Conservation (phyloP, 2,888 invertebrate species). For the Spialia ferax region DNA sequence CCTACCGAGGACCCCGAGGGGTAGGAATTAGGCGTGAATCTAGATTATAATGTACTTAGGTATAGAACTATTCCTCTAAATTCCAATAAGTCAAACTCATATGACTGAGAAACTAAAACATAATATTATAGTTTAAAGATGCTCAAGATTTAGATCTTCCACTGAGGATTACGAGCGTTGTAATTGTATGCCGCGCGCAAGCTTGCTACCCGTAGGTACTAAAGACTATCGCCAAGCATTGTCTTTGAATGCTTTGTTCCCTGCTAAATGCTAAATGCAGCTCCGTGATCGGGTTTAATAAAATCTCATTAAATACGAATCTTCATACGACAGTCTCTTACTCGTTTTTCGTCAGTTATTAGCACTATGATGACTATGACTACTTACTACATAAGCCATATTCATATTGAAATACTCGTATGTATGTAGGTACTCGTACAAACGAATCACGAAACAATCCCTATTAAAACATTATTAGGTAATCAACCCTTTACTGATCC, state of each 20-base stretch:
- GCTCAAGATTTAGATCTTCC: not conserved
- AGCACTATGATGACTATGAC: not conserved
- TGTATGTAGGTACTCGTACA: too few relatives aligned
- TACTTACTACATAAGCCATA: too few relatives aligned
- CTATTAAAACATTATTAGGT: too few relatives aligned
- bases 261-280: constrained; percentile 19
- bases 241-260: constrained; percentile 30
- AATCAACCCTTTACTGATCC: too few relatives aligned
- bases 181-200: constrained; percentile 28
- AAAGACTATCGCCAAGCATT: not conserved
- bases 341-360: not conserved
- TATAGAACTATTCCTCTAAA: not conserved
- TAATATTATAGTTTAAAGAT: not conserved
- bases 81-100: not conserved
- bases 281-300: constrained; percentile 23
- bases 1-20: too few relatives aligned
- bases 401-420: too few relatives aligned
- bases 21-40: too few relatives aligned
- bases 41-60: too few relatives aligned
- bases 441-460: too few relatives aligned
- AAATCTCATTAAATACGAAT: constrained; percentile 3
- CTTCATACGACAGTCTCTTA: not conserved
- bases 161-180: constrained; percentile 14
- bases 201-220: not conserved
- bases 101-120: not conserved